Conservation (phyloP, 37 sponge, comb jelly and placozoan genomes). For the Petrosia ficiformis region DNA sequence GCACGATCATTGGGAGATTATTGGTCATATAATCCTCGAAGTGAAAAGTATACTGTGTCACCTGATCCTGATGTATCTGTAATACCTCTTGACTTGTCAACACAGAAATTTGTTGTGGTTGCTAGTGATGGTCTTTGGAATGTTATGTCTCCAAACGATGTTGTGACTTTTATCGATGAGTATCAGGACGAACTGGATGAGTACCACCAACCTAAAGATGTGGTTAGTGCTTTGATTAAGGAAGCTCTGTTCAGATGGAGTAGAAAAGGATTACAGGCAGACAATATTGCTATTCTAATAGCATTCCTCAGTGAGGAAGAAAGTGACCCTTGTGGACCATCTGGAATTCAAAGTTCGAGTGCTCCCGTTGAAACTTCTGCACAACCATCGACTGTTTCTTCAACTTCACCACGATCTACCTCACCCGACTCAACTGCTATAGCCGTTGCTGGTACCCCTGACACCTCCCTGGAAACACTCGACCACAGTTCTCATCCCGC, state of each 20-base stretch:
- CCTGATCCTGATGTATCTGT: conserved; percentile 82
- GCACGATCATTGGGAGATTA: conserved; percentile 91
- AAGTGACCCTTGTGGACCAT: neutral
- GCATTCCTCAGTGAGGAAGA: conserved; percentile 53
- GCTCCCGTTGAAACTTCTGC: neutral
- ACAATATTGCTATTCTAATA: conserved; percentile 81
- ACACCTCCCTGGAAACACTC: neutral
- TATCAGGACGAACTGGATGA: conserved; percentile 31
- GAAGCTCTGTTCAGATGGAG: conserved; percentile 69
- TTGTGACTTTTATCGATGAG: conserved; percentile 57
- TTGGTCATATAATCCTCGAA: conserved; percentile 80
- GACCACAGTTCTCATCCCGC: neutral
- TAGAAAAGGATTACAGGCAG: conserved; percentile 53
- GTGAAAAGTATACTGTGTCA: conserved; percentile 78
- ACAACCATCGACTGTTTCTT: neutral
- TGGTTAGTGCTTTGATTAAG: conserved; percentile 65
- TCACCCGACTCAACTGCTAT: neutral
- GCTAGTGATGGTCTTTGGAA: conserved; percentile 91
- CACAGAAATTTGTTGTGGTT: conserved; percentile 73
- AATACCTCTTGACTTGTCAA: conserved; percentile 32
- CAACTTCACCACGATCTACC: neutral
- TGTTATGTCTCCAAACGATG: conserved; percentile 74
- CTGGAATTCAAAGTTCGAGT: neutral
- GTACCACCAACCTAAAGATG: conserved; percentile 32
- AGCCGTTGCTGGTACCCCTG: neutral